These are phyloP conservation scores for Poeciliopsis prolifica DNA, from an alignment of 2,113 vertebrate species.

Conservation along the genomic window DNA sequence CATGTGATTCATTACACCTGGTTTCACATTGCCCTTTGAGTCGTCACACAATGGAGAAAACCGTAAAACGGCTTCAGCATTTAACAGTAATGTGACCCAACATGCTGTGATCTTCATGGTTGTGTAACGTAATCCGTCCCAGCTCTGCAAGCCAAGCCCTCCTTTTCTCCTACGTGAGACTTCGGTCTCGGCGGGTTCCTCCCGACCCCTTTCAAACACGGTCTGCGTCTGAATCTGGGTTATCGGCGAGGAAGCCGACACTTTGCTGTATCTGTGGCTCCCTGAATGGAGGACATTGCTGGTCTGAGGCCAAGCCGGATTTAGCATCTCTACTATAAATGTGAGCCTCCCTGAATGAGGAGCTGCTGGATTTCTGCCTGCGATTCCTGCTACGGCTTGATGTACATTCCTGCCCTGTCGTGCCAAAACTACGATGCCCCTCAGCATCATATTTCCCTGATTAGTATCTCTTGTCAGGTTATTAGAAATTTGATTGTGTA, in stretches of 20 bases:
- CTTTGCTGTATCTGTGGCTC: constrained; percentile 57
- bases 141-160: neutral
- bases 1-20: neutral
- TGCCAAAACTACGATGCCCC: constrained; percentile 40
- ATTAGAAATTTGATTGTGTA: constrained; percentile 28
- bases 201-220: constrained; percentile 14
- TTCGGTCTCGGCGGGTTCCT: constrained; percentile 5
- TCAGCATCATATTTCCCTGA: constrained; percentile 46
- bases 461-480: constrained; percentile 10
- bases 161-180: neutral
- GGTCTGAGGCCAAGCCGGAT: constrained; percentile 76
- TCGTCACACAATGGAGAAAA: neutral
- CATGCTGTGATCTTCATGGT: neutral
- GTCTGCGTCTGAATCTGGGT: constrained; percentile 64
- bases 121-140: neutral
- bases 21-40: neutral
- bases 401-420: constrained; percentile 33
- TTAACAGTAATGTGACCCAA: neutral
- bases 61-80: neutral
- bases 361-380: constrained; percentile 69
- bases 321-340: constrained; percentile 80
- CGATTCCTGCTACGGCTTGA: constrained; percentile 45
- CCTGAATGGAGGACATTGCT: constrained; percentile 75
- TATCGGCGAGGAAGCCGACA: constrained; percentile 67
- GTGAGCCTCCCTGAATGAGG: constrained; percentile 77